phyloP scores from a whole-genome alignment of 2,888 invertebrate species.

The Aphelenchoides bicaudatus region DNA sequence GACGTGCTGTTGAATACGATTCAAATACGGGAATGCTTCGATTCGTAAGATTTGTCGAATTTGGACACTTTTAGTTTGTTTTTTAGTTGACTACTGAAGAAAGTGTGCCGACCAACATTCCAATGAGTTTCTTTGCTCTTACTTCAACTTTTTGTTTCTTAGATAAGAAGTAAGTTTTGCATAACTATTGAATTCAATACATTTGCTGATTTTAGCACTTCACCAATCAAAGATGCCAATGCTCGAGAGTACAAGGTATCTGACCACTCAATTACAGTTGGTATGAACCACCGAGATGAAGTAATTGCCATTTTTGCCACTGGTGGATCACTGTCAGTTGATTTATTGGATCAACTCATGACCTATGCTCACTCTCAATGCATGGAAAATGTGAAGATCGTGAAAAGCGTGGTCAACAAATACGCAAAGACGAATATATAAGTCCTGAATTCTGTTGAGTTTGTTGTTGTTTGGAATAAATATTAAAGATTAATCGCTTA shows the following conservation, averaged over 20 bases:
- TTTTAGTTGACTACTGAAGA: slow-evolving; percentile 19
- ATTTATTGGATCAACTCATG: slow-evolving; percentile 14
- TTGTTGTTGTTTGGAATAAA: too few relatives aligned
- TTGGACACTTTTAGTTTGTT: not conserved
- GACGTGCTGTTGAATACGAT: slow-evolving; percentile 20
- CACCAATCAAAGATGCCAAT: slow-evolving; percentile 12
- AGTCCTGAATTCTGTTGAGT: too few relatives aligned
- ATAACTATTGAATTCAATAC: not conserved
- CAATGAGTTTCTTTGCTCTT: slow-evolving; percentile 18
- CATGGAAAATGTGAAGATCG: slow-evolving; percentile 9
- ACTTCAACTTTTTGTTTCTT: slow-evolving; percentile 15
- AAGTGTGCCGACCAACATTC: slow-evolving; percentile 18
- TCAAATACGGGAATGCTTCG: slow-evolving; percentile 6
- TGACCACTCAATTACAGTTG: slow-evolving; percentile 9
- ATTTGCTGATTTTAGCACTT: slow-evolving; percentile 2
- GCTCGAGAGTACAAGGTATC: slow-evolving; percentile 16
- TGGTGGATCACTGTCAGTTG: slow-evolving; percentile 12
- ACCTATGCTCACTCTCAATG: slow-evolving; percentile 12
- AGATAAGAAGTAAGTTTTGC: slow-evolving; percentile 4
- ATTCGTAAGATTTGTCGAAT: slow-evolving; percentile 12
- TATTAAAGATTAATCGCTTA: too few relatives aligned
- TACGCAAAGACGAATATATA: too few relatives aligned
- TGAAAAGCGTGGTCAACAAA: slow-evolving; percentile 5
- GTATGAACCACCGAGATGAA: slow-evolving; percentile 18
- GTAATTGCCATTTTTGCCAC: slow-evolving; percentile 18